Evolutionary conservation across 1,140 invertebrate genomes (phyloP).

Genomic region (Ceratoteleas bidentatus): DNA sequence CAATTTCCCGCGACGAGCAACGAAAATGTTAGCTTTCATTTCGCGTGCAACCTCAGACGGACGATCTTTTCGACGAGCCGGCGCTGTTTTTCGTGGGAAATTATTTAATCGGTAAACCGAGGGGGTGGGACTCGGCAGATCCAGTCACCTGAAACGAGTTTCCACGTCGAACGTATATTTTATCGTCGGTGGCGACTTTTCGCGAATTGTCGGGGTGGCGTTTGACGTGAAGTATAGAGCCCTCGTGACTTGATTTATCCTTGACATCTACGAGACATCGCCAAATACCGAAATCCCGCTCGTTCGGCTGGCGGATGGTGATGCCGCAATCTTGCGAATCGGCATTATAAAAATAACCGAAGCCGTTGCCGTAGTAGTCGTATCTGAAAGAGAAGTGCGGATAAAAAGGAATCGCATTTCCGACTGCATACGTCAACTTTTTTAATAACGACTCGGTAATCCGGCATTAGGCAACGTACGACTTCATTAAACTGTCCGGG

Average conservation of each 20-base stretch:
- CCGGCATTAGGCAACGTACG: too few relatives aligned
- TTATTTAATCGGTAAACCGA: too few relatives aligned
- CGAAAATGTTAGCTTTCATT: slow-evolving; percentile 22
- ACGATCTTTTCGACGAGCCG: too few relatives aligned
- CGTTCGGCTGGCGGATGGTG: slow-evolving; percentile 66
- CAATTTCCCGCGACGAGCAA: slow-evolving; percentile 11
- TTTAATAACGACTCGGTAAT: too few relatives aligned
- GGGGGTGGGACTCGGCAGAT: neutral
- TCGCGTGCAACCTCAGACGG: neutral
- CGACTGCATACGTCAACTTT: too few relatives aligned
- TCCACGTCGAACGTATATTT: slow-evolving; percentile 69
- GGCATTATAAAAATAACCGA: slow-evolving; percentile 27
- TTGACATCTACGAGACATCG: slow-evolving; percentile 65
- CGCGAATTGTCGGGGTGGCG: slow-evolving; percentile 37
- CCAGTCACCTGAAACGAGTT: slow-evolving; percentile 69
- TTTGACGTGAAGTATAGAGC: slow-evolving; percentile 60
- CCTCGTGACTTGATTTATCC: slow-evolving; percentile 47
- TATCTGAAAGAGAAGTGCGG: slow-evolving; percentile 51
- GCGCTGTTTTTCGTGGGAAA: too few relatives aligned
- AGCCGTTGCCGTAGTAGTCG: slow-evolving; percentile 66
- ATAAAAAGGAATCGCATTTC: neutral
- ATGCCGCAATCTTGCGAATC: slow-evolving; percentile 69
- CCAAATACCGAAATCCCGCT: slow-evolving; percentile 72
- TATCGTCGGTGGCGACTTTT: slow-evolving; percentile 24
- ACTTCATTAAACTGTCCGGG: too few relatives aligned